These are phyloP conservation scores for Lordiphosa stackelbergi DNA, from an alignment of 1,140 invertebrate species.

Conservation along the genomic window DNA sequence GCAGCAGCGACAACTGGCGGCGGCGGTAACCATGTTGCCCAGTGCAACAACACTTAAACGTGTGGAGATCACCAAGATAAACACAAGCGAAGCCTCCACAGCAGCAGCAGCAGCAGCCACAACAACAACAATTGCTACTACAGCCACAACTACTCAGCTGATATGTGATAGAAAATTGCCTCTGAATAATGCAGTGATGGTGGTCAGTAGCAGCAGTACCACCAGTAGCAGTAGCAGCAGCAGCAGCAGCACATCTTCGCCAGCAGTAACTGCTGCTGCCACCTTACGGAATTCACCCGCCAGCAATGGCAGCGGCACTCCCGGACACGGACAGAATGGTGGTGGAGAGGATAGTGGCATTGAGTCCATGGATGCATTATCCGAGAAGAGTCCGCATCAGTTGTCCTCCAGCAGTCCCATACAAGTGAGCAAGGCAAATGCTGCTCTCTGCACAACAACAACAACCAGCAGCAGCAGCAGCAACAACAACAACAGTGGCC, in stretches of 20 bases:
- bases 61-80: slow-evolving; percentile 64
- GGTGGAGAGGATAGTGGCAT: slow-evolving; percentile 93
- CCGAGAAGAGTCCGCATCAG: slow-evolving; percentile 94
- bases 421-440: slow-evolving; percentile 49
- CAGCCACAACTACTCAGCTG: slow-evolving; percentile 39
- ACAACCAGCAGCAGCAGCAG: slow-evolving; percentile 10
- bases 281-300: slow-evolving; percentile 78
- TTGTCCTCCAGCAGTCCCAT: slow-evolving; percentile 79
- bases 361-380: slow-evolving; percentile 94
- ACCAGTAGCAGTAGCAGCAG: not conserved
- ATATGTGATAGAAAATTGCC: slow-evolving; percentile 57
- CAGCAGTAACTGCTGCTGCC: slow-evolving; percentile 43
- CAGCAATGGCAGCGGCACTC: slow-evolving; percentile 74
- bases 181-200: slow-evolving; percentile 12
- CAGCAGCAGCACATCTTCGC: slow-evolving; percentile 22
- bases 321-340: slow-evolving; percentile 73
- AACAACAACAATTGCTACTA: slow-evolving; percentile 25
- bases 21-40: slow-evolving; percentile 72
- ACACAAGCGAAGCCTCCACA: slow-evolving; percentile 22
- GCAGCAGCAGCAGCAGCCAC: slow-evolving; percentile 18
- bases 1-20: slow-evolving; percentile 72
- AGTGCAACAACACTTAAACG: slow-evolving; percentile 72
- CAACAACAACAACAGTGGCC: slow-evolving; percentile 8
- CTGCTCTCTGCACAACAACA: slow-evolving; percentile 2
- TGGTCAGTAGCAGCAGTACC: slow-evolving; percentile 1